Percentiles rank a stretch among this genome's conserved stretches.
Conservation (phyloP, 1,140 invertebrate genomes). For the Penaeus japonicus region DNA sequence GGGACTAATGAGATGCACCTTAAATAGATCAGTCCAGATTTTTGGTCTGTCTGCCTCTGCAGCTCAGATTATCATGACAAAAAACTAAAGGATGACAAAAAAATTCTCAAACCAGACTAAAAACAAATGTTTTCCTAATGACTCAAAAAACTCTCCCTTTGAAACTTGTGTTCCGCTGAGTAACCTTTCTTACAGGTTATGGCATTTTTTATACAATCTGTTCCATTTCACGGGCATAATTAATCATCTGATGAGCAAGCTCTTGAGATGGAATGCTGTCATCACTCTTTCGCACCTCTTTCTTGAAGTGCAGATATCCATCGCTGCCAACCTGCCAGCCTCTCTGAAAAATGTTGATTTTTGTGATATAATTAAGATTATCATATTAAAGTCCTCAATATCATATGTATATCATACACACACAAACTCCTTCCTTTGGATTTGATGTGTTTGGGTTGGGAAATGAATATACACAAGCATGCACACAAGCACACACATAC, state of each 20-base stretch:
- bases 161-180: not conserved
- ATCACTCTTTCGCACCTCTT: conserved; percentile 77
- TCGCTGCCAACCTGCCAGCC: conserved; percentile 81
- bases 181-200: not conserved
- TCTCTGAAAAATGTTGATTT: conserved; percentile 64
- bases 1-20: no score
- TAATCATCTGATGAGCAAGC: conserved; percentile 91
- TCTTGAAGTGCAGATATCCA: conserved; percentile 81
- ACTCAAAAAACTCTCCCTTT: not conserved
- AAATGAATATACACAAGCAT: no score
- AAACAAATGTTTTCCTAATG: not conserved
- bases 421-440: no score
- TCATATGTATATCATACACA: conserved; percentile 18
- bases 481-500: no score
- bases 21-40: not conserved
- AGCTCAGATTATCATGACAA: not conserved
- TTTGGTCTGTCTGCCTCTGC: not conserved
- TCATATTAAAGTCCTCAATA: no score
- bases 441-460: no score
- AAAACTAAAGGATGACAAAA: not conserved
- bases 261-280: conserved; percentile 86
- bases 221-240: conserved; percentile 97
- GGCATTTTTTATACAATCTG: conserved; percentile 88
- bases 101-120: not conserved
- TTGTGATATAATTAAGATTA: not conserved